phyloP scores from a whole-genome alignment of 2,113 vertebrate species.

The Vombatus ursinus region DNA sequence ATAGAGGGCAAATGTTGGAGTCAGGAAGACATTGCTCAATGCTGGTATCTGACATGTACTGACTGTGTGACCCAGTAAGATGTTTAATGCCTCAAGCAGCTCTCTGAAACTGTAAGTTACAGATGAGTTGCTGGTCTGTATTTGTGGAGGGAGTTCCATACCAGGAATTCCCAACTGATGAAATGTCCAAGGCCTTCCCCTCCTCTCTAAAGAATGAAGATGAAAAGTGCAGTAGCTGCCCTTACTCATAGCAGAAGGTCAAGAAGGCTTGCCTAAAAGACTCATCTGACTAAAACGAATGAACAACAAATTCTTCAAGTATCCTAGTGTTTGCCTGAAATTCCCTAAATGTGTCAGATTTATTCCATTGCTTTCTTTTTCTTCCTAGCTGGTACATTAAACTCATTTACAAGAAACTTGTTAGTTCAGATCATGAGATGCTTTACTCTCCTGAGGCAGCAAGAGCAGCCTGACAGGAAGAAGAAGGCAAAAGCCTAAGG shows the following conservation, averaged over 20 bases:
- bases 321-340: background rate
- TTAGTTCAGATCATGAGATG: background rate
- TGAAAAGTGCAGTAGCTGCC: background rate
- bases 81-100: background rate
- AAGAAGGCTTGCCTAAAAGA: background rate
- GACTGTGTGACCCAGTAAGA: background rate
- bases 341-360: background rate
- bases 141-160: background rate
- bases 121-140: background rate
- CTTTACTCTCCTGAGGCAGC: background rate
- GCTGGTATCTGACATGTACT: background rate
- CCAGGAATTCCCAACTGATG: background rate
- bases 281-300: background rate
- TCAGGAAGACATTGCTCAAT: background rate
- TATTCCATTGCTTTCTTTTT: slow-evolving; percentile 26
- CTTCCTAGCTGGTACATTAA: background rate
- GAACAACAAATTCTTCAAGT: background rate
- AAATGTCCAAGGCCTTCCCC: background rate
- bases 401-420: background rate
- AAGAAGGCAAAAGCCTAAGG: slow-evolving; percentile 3
- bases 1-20: background rate
- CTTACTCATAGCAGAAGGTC: background rate
- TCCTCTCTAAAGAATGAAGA: background rate
- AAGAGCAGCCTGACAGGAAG: background rate
- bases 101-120: background rate